Conservation (phyloP, 2,113 vertebrate species). For the Okapia johnstoni region DNA sequence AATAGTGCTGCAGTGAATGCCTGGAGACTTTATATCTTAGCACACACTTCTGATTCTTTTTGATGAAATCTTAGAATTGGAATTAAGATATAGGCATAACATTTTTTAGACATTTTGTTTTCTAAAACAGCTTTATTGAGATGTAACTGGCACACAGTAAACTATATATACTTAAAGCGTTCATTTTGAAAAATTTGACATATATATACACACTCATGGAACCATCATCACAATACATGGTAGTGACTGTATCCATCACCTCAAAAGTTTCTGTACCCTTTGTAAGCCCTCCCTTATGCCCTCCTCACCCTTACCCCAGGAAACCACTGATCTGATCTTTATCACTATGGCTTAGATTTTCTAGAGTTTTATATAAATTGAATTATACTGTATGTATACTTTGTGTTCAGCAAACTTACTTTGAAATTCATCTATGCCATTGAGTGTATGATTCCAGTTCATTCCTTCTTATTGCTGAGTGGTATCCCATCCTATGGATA, state of each 20-base stretch:
- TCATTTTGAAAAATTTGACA: not conserved
- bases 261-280: not conserved
- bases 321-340: not conserved
- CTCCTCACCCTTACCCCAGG: not conserved
- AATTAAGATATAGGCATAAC: not conserved
- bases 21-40: not conserved
- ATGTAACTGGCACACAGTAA: not conserved
- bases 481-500: not conserved
- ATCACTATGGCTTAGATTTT: not conserved
- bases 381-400: not conserved
- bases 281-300: not conserved
- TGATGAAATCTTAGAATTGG: not conserved
- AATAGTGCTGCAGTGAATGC: not conserved
- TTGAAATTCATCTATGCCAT: not conserved
- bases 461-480: not conserved
- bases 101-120: not conserved
- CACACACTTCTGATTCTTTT: not conserved
- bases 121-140: not conserved
- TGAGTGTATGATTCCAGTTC: not conserved
- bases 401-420: not conserved
- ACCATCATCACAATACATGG: not conserved
- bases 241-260: not conserved
- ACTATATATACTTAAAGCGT: not conserved
- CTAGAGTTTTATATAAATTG: not conserved
- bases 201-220: not conserved